Percentiles rank a stretch among this genome's conserved stretches.
Conservation (phyloP, 2,797 vertebrate genomes). For the Liasis olivaceus region DNA sequence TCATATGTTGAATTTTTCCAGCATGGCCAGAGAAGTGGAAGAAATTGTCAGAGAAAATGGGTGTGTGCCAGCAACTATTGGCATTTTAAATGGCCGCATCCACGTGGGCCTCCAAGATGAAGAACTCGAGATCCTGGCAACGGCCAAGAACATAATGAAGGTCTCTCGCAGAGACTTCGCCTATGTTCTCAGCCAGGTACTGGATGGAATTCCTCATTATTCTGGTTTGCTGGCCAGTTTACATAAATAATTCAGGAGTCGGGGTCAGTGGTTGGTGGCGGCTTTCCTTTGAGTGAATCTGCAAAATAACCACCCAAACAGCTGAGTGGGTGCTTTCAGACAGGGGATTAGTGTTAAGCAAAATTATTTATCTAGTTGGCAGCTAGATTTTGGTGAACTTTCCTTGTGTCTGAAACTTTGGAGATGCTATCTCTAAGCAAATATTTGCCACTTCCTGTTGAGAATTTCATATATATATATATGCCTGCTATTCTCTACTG, state of each 20-base stretch:
- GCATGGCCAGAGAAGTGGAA: slow-evolving; percentile 85
- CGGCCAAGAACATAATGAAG: slow-evolving; percentile 63
- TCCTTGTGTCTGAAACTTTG: not conserved
- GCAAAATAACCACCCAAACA: not conserved
- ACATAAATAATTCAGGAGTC: not conserved
- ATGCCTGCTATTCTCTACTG: not conserved
- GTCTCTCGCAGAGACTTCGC: slow-evolving; percentile 87
- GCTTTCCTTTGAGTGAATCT: not conserved
- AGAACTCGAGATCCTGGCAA: slow-evolving; percentile 81
- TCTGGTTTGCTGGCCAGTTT: not conserved
- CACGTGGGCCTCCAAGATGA: slow-evolving; percentile 79
- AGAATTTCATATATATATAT: not conserved
- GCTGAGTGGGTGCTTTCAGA: not conserved
- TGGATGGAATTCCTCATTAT: not conserved
- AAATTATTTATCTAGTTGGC: not conserved
- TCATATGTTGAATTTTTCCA: slow-evolving; percentile 58
- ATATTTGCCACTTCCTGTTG: not conserved
- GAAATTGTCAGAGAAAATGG: slow-evolving; percentile 80
- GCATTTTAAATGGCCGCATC: slow-evolving; percentile 79
- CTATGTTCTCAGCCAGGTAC: slow-evolving; percentile 84
- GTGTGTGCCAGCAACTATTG: slow-evolving; percentile 84
- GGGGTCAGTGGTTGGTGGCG: not conserved
- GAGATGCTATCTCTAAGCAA: not conserved
- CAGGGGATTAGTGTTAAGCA: not conserved
- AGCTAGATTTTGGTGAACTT: not conserved